Conservation (phyloP, 2,888 invertebrate species). For the Pegoplata infirma region DNA sequence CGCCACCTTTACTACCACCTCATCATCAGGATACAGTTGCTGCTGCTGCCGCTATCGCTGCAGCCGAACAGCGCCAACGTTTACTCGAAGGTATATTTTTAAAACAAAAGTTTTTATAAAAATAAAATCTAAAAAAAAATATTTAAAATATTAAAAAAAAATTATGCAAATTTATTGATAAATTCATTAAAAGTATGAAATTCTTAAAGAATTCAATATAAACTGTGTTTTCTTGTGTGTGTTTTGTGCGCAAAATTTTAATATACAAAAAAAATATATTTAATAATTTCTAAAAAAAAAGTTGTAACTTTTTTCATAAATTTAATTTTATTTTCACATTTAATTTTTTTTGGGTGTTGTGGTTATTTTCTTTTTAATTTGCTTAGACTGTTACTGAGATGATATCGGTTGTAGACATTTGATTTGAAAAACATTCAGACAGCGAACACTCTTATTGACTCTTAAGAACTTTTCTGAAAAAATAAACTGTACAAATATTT, state of each 20-base stretch:
- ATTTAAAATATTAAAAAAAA: constrained; percentile 45
- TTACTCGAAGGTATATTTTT: constrained; percentile 78
- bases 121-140: constrained; percentile 46
- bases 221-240: constrained; percentile 61
- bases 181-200: constrained; percentile 61
- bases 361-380: constrained; percentile 45
- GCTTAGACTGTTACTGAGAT: constrained; percentile 51
- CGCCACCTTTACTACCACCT: constrained; percentile 64
- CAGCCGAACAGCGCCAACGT: constrained; percentile 77
- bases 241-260: constrained; percentile 58
- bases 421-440: constrained; percentile 44
- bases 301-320: constrained; percentile 21
- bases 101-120: constrained; percentile 65
- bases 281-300: constrained; percentile 30
- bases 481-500: not conserved
- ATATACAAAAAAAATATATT: constrained; percentile 29
- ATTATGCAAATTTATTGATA: constrained; percentile 63
- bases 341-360: constrained; percentile 58
- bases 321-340: constrained; percentile 52
- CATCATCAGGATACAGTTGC: constrained; percentile 69
- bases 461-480: constrained; percentile 62
- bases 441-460: constrained; percentile 76
- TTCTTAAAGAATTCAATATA: constrained; percentile 36
- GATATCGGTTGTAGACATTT: constrained; percentile 46
- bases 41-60: constrained; percentile 71